phyloP scores from a whole-genome alignment of 1,140 invertebrate species.

The Centruroides sculpturatus region DNA sequence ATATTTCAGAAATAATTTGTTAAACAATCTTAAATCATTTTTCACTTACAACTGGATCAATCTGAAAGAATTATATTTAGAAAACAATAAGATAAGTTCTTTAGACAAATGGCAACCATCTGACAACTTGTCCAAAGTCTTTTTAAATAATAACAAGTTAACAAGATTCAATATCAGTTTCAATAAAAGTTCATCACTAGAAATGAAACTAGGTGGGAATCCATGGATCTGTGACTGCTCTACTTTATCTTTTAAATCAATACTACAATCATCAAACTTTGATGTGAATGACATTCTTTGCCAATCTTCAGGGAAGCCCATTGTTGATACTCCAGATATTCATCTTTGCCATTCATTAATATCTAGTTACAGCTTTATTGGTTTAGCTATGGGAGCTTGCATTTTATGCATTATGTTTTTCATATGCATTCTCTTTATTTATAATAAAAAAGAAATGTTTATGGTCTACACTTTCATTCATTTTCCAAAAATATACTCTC shows the following conservation, averaged over 20 bases:
- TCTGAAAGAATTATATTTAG: not conserved
- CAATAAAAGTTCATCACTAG: not conserved
- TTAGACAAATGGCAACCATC: not conserved
- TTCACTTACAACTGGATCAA: not conserved
- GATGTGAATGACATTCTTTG: not conserved
- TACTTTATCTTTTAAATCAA: not conserved
- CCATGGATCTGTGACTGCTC: not conserved
- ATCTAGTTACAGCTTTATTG: not conserved
- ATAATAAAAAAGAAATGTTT: not conserved
- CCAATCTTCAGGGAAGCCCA: no score
- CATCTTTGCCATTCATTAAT: slow-evolving; percentile 10
- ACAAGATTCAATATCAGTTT: not conserved
- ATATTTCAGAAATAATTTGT: not conserved
- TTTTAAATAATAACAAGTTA: not conserved
- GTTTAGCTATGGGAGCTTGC: not conserved
- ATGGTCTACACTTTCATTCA: not conserved
- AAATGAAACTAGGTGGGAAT: not conserved
- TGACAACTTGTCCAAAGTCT: not conserved
- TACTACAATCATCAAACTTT: not conserved
- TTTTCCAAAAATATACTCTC: not conserved
- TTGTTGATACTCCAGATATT: slow-evolving; percentile 25
- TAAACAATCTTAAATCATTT: not conserved
- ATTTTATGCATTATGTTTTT: not conserved
- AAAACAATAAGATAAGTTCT: not conserved
- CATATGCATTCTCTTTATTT: not conserved